A percentile compares a stretch with the other conserved stretches of the same genome.
Conservation (phyloP, 2,113 vertebrate species). For the Eidolon helvum region DNA sequence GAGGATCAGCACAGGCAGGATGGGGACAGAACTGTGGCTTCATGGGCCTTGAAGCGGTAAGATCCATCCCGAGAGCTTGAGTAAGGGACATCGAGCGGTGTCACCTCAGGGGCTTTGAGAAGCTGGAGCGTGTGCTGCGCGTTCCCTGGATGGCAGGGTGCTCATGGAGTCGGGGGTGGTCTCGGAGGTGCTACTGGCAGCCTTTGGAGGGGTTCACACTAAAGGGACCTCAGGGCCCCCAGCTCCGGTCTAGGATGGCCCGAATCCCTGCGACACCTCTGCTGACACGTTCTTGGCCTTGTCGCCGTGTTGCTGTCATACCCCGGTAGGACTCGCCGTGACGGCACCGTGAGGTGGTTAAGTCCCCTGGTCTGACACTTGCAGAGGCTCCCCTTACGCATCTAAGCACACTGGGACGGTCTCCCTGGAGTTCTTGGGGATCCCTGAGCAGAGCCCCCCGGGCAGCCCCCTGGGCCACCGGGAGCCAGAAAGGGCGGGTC, state of each 20-base stretch:
- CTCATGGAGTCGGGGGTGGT: neutral
- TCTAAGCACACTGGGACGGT: neutral
- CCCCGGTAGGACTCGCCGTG: neutral
- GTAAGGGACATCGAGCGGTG: no score
- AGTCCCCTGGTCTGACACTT: neutral
- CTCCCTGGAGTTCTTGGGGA: neutral
- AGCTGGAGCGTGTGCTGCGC: fast-evolving
- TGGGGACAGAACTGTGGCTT: neutral
- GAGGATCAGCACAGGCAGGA: fast-evolving
- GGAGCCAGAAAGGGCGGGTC: neutral
- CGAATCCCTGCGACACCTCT: neutral
- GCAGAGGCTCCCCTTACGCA: no score
- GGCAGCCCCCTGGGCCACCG: neutral
- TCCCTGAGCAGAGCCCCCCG: neutral
- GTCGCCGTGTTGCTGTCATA: fast-evolving
- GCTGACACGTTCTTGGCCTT: neutral
- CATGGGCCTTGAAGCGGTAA: neutral
- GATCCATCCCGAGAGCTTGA: no score
- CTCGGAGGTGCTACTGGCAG: no score
- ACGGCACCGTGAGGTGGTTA: neutral
- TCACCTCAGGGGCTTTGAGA: neutral
- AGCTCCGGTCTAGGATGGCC: neutral
- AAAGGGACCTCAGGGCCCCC: neutral
- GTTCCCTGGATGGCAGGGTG: neutral
- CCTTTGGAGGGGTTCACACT: no score